phyloP scores from a whole-genome alignment of 2,797 vertebrate species.

The Squalus acanthias region DNA sequence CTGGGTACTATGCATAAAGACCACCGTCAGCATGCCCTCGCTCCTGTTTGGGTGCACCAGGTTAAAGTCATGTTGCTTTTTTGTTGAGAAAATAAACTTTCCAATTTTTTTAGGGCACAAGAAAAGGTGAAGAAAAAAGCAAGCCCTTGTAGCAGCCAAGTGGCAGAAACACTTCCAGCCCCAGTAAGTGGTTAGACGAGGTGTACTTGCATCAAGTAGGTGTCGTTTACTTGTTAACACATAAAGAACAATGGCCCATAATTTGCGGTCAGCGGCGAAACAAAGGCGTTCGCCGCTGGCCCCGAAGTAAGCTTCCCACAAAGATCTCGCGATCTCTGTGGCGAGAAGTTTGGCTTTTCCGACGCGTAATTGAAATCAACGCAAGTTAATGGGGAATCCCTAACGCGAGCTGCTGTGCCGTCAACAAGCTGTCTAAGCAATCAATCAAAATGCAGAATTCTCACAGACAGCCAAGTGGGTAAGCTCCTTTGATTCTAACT shows the following conservation, averaged over 20 bases:
- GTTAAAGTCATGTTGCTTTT: not conserved
- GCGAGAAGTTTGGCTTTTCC: too few species aligned
- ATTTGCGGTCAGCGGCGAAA: too few species aligned
- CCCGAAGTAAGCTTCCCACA: too few species aligned
- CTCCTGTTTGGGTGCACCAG: not conserved
- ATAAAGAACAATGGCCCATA: constrained; percentile 39
- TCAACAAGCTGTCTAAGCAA: too few species aligned
- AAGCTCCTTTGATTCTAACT: too few species aligned
- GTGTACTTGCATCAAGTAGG: not conserved
- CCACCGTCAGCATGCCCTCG: not conserved
- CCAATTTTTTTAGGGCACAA: constrained; percentile 46
- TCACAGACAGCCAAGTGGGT: too few species aligned
- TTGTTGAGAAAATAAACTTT: not conserved
- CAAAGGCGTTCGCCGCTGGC: too few species aligned
- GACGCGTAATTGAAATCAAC: too few species aligned
- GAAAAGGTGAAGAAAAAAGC: constrained; percentile 53
- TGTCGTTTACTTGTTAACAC: not conserved
- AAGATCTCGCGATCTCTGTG: too few species aligned
- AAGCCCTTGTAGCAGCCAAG: constrained; percentile 48
- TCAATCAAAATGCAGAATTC: too few species aligned
- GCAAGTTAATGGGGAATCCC: too few species aligned
- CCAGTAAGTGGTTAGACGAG: constrained; percentile 50
- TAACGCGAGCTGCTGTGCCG: too few species aligned
- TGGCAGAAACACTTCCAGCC: constrained; percentile 43
- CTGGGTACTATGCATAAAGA: not conserved